Conservation (phyloP, 2,113 vertebrate genomes). For the Brachyistius frenatus region DNA sequence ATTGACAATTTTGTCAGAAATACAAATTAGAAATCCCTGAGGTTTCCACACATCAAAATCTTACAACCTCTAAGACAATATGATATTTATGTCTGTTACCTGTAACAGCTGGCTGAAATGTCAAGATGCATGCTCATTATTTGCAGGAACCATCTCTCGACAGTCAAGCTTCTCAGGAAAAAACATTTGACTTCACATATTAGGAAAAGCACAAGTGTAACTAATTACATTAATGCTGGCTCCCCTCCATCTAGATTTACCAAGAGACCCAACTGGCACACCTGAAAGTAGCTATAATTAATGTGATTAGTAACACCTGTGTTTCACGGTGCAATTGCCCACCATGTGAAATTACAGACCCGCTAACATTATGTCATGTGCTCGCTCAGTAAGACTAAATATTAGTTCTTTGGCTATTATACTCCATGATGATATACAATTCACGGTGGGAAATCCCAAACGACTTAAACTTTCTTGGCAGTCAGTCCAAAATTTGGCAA, state of each 20-base stretch:
- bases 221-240: background rate
- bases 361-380: background rate
- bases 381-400: background rate
- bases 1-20: too few species aligned
- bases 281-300: slow-evolving; percentile 16
- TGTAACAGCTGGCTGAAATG: background rate
- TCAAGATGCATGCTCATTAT: background rate
- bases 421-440: too few species aligned
- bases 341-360: background rate
- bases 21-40: background rate
- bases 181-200: background rate
- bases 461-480: too few species aligned
- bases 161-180: background rate
- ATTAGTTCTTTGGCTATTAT: background rate
- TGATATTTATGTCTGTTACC: background rate
- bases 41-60: background rate
- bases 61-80: background rate
- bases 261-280: background rate
- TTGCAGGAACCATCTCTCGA: background rate
- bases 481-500: too few species aligned
- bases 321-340: background rate
- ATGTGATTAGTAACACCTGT: slow-evolving; percentile 20
- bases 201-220: background rate
- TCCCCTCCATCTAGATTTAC: slow-evolving; percentile 2
- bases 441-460: too few species aligned